Percentiles rank a stretch among this genome's conserved stretches.
phyloP scores from a whole-genome alignment of 2,888 invertebrate species.

The Teleiodes luculella region DNA sequence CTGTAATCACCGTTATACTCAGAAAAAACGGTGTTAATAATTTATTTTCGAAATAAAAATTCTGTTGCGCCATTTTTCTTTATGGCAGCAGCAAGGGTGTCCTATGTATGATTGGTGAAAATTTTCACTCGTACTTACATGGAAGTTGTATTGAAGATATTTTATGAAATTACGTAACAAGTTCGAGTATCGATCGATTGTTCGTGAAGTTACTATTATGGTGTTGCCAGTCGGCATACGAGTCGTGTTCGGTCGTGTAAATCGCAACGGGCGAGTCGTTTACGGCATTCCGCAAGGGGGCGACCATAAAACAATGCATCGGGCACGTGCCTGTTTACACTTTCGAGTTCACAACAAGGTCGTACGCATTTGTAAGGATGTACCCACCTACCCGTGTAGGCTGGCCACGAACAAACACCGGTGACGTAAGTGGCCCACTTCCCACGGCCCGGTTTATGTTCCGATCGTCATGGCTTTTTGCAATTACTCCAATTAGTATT shows the following conservation, averaged over 20 bases:
- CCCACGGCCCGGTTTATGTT: slow-evolving; percentile 65
- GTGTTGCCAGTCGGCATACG: too few relatives aligned
- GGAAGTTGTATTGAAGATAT: too few relatives aligned
- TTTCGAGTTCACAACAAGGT: slow-evolving; percentile 77
- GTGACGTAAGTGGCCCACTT: slow-evolving; percentile 75
- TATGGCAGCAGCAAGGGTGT: too few relatives aligned
- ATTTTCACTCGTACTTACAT: too few relatives aligned
- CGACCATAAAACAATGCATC: slow-evolving; percentile 76
- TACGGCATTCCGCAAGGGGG: slow-evolving; percentile 52
- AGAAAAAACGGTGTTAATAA: too few relatives aligned
- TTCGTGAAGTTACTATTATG: too few relatives aligned
- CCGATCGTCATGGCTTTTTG: slow-evolving; percentile 51
- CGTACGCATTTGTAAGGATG: slow-evolving; percentile 78
- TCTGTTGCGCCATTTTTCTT: too few relatives aligned
- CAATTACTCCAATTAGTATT: slow-evolving; percentile 40
- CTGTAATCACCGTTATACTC: too few relatives aligned
- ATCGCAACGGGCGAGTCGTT: slow-evolving; percentile 38
- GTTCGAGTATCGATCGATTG: too few relatives aligned
- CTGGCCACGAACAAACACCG: slow-evolving; percentile 73
- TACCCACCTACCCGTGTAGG: slow-evolving; percentile 47
- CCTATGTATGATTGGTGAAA: too few relatives aligned
- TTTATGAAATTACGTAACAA: too few relatives aligned
- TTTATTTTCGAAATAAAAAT: too few relatives aligned
- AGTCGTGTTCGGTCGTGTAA: slow-evolving; percentile 21
- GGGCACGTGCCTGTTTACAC: slow-evolving; percentile 75